Base-by-base conservation (phyloP, 2,797 vertebrate species). In the Falco berigora region DNA sequence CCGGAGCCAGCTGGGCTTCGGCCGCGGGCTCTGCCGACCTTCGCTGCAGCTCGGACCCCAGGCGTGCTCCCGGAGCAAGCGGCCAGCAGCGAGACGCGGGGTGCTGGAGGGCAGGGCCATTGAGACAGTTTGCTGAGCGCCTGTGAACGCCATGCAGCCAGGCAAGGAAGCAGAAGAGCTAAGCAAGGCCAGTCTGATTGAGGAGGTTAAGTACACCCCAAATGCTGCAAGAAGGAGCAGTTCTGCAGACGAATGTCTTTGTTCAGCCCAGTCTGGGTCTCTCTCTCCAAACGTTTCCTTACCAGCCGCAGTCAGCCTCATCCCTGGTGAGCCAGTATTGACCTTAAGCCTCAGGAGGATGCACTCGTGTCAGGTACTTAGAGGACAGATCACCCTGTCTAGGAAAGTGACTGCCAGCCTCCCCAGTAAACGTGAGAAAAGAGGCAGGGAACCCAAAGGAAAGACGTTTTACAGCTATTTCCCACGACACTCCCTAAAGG, bases 91-190 rank as follows among this genome's bases (percentile, higher is more conserved):
- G 5, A 50, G 44, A 44, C 18, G 44, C 20, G 3, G 25, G 27
- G 14, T 15, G 67, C 67, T 36, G 59, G 17, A 46, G 53, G 25
- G 6, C 2, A 2, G 27, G n/a, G 27, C 3, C 23, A 18, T 15
- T 2, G 11, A 36, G 32, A 16, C 0, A 3, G 53, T 12, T 20
- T 20, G 53, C n/a, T 3, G 4, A 69, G n/a, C 11, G 14, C 14
- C 46, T 24, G 38, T 2, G 20, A 24, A 12, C 13, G 6, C 34
- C 11, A 8, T 53, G 3, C 38, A 42, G 55, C 32, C 78, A 27
- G 55, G 34, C 25, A 15, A 36, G 32, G 30, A 63, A 30, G 64
- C 19, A 10, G 47, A 27, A 61, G 44, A 55, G 75, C 34, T 16
- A 9, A 47, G 62, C 27, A 7, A n/a, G 68, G 34, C 32, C 40